Evolutionary conservation across 2,113 vertebrate species (phyloP), one percentile per base, ranked within the genome.

Genomic region (Heliornis fulica): DNA sequence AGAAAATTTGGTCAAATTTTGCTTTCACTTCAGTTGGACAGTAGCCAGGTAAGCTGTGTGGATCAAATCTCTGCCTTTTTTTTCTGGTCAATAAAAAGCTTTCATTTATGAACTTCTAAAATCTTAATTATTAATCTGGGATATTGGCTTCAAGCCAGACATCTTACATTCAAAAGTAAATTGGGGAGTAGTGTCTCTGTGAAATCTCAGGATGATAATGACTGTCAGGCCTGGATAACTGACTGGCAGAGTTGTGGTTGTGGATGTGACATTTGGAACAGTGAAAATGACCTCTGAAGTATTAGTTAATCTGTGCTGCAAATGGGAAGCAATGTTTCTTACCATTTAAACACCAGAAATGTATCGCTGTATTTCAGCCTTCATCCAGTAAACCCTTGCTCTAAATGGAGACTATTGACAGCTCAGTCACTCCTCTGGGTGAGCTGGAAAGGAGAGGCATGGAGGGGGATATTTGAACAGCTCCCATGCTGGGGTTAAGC

Each of bases 171-270:
- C 13, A 9, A 57, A 84, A 20, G 3, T 72, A 43, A 88, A 32
- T 38, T 48, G 9, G 15, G 32, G 26, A 64, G 7, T 10, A 83
- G 29, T 83, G 20, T 25, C 4, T 6, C 23, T n/a, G 36, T 41
- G 46, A 83, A 53, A 83, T 48, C 22, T 48, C 5, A 4, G 32
- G 36, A 16, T 41, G 53, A 10, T 65, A 11, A 20, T 48, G 41
- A 48, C n/a, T 1, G 8, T 25, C 13, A 32, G 69, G 38, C 18
- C 64, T 53, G 32, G 43, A 4, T 22, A 56, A 51, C 40, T 43
- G 75, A 32, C 29, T 0, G 2, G 13, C 18, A 36, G 25, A 8
- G 4, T 4, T 53, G 36, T 19, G 28, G 10, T 3, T 54, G 32
- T 23, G 34, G 54, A 22, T 2, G 0, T 31, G 23, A 25, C 10